These are phyloP conservation scores for Netelia inedita DNA, from an alignment of 2,888 invertebrate species.

Conservation along the genomic window DNA sequence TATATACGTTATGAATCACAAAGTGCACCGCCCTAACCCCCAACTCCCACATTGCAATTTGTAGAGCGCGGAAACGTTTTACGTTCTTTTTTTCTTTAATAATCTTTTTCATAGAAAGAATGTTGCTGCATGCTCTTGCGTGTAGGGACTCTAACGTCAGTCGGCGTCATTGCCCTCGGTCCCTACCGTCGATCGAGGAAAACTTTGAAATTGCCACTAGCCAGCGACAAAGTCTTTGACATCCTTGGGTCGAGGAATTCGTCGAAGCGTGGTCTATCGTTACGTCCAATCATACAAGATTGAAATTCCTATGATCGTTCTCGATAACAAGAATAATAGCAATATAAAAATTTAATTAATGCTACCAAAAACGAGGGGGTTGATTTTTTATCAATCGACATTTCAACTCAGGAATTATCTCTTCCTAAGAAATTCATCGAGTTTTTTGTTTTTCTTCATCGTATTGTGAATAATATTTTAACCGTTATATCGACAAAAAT, in stretches of 20 bases:
- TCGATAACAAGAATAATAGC: slow-evolving; percentile 7
- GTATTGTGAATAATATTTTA: background rate
- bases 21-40: slow-evolving; percentile 16
- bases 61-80: too few species aligned
- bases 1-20: slow-evolving; percentile 55
- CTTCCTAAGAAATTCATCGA: background rate
- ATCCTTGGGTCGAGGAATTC: slow-evolving; percentile 51
- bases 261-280: slow-evolving; percentile 8
- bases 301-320: slow-evolving; percentile 47
- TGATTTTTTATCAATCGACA: too few species aligned
- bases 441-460: background rate
- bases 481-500: background rate
- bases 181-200: slow-evolving; percentile 45
- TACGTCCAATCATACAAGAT: slow-evolving; percentile 50
- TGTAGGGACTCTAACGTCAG: slow-evolving; percentile 52
- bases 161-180: slow-evolving; percentile 19
- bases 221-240: slow-evolving; percentile 58
- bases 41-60: too few species aligned
- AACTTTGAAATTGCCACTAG: slow-evolving; percentile 65
- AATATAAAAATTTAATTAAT: too few species aligned
- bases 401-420: too few species aligned
- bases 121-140: slow-evolving; percentile 23
- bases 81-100: background rate
- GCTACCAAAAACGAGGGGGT: too few species aligned
- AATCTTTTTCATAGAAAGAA: slow-evolving; percentile 43